Evolutionary conservation across 2,888 invertebrate genomes (phyloP).

Genomic region (Habrosyne pyritoides): DNA sequence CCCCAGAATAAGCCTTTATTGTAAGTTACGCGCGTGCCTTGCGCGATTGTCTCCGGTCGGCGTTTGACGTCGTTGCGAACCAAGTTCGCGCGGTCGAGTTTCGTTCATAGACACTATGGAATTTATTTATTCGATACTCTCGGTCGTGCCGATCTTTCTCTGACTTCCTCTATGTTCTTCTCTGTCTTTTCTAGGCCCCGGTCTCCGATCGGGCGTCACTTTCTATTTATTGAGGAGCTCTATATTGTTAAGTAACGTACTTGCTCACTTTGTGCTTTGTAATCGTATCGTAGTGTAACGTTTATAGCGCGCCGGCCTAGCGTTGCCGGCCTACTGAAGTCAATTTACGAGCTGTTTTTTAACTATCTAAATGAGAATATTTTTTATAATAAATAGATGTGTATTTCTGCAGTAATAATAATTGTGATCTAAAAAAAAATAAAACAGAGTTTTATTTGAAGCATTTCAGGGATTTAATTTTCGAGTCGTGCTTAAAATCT

Average conservation of each 20-base stretch:
- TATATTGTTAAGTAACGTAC: slow-evolving; percentile 51
- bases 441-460: slow-evolving; percentile 83
- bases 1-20: not conserved
- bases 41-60: slow-evolving; percentile 11
- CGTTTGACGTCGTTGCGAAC: slow-evolving; percentile 30
- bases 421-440: slow-evolving; percentile 73
- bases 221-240: slow-evolving; percentile 59
- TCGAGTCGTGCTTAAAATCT: slow-evolving; percentile 75
- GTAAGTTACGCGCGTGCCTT: slow-evolving; percentile 15
- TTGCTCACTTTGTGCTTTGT: slow-evolving; percentile 78
- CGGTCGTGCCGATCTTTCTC: slow-evolving; percentile 24
- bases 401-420: slow-evolving; percentile 73
- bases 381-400: slow-evolving; percentile 66
- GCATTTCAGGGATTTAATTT: slow-evolving; percentile 75
- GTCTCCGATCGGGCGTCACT: slow-evolving; percentile 35
- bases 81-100: slow-evolving; percentile 42
- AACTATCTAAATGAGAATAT: slow-evolving; percentile 65
- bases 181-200: slow-evolving; percentile 20
- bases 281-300: slow-evolving; percentile 60
- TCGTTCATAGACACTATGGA: slow-evolving; percentile 36
- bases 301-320: slow-evolving; percentile 41
- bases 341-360: slow-evolving; percentile 72
- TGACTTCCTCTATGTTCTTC: slow-evolving; percentile 32
- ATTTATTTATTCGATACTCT: slow-evolving; percentile 45
- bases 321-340: slow-evolving; percentile 62